Base-by-base conservation (phyloP, 2,113 vertebrate genomes). In the Panurus biarmicus region DNA sequence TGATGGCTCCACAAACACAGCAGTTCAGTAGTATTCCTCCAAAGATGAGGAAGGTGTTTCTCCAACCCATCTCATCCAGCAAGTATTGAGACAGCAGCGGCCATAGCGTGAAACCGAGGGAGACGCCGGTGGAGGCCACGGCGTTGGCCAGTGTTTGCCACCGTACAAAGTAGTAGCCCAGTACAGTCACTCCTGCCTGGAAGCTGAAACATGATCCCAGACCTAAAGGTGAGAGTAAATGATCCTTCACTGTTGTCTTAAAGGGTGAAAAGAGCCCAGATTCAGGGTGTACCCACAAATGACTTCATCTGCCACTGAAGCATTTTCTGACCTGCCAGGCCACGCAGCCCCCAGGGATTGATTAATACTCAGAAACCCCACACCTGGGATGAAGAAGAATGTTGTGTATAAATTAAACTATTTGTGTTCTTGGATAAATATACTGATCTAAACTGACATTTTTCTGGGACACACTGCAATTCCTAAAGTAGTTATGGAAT, bases 191-290 rank as follows among this genome's bases (percentile, higher is more conserved):
- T 45, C 98, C 98, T 5, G 98, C 98, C 94, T 99, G 99, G 97
- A 99, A 99, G 94, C 98, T 98, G 95, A 99, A 98, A 95, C 98
- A 99, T 23, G 98, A 98, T n/a, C 99, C 99, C 50, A 99, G 97
- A 58, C 99, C 99, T 99, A 96, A 66, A 74, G 72, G 72, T 73
- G 66, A 62, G 71, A 69, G 78, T 7, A 47, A 90, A 69, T 26
- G 16, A 65, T 53, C 38, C 28, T 16, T 79, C 54, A 69, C 42
- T 5, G 1, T 71, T 57, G 12, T 42, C 53, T 60, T 60, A 58
- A 79, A 48, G 40, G 14, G 14, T 28, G 57, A 72, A 74, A 86
- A 83, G 67, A 90, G 20, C 33, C 45, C 62, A 58, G 18, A 72
- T 28, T 51, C 36, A 23, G 28, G 23, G 19, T 25, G 51, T 23